Base-by-base conservation (phyloP, 2,113 vertebrate genomes). In the Canis aureus region DNA sequence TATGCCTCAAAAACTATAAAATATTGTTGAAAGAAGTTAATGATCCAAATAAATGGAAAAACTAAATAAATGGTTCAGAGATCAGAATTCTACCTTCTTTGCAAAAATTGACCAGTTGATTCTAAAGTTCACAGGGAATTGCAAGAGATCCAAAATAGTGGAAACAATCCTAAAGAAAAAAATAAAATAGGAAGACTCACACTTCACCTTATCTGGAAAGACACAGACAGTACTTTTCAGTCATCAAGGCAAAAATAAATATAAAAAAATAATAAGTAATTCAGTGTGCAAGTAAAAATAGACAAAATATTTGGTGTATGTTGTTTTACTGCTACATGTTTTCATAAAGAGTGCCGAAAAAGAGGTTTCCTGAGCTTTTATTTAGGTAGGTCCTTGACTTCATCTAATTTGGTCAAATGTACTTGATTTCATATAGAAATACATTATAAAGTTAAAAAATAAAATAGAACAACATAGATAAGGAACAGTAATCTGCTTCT, bases 171-270 rank as follows among this genome's bases (percentile, higher is more conserved):
- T 92, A 13, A 69, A 88, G 53, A 71, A n/a, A 90, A 43, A 32
- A 79, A 69, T 57, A 69, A 35, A 84, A 29, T 67, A 67, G 55
- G 49, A 62, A 20, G 5, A 91, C 5, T 59, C 35, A 53, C 0
- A 85, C 15, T 62, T 73, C 55, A 89, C 22, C 64, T 89, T 55
- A 85, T 20, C 74, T 90, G 38, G 35, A 53, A 86, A 93, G 27
- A 76, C 20, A 60, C 69, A 85, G 67, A 60, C 69, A 85, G 67
- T 32, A 57, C 2, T 91, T 89, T 59, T 76, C 32, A 66, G 23
- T 73, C 71, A 89, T 79, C 60, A 62, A 92, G n/a, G 60, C 66
- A 97, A 95, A 92, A 92, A 76, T 87, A 84, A 71, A 74, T 51
- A 74, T 78, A 38, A 25, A 66, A 43, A 55, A 35, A 62, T 32